These are phyloP conservation scores for Tuta absoluta DNA, from an alignment of 2,888 invertebrate genomes.

Conservation along the genomic window DNA sequence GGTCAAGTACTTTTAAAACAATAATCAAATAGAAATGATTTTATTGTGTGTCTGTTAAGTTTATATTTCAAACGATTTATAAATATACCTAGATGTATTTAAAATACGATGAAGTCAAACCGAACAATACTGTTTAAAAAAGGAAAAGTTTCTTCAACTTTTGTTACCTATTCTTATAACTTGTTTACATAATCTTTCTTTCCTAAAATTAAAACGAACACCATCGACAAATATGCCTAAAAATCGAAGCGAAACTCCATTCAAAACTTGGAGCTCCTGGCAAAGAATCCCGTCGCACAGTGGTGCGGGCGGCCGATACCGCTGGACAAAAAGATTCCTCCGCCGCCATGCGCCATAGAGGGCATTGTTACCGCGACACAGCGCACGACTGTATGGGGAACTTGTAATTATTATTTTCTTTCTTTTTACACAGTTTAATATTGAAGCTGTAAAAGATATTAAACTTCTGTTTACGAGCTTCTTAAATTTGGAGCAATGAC, in stretches of 20 bases:
- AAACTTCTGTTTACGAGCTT: background rate
- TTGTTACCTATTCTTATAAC: too few relatives aligned
- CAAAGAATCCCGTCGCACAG: constrained; percentile 44
- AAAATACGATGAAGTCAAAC: too few relatives aligned
- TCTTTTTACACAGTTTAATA: constrained; percentile 73
- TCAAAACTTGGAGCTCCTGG: constrained; percentile 19
- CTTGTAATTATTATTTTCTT: constrained; percentile 81
- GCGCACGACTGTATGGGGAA: constrained; percentile 58
- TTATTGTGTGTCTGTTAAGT: too few relatives aligned
- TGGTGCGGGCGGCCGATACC: constrained; percentile 76
- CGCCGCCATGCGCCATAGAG: constrained; percentile 69
- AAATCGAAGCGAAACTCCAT: constrained; percentile 9
- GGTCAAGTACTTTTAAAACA: too few relatives aligned
- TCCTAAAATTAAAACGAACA: background rate
- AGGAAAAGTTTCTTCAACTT: too few relatives aligned
- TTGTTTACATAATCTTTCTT: too few relatives aligned
- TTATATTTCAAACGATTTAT: too few relatives aligned
- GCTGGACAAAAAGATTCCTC: constrained; percentile 78
- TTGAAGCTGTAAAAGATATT: constrained; percentile 57
- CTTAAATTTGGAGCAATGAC: background rate
- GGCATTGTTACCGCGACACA: constrained; percentile 74
- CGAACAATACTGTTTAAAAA: too few relatives aligned
- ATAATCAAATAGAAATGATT: too few relatives aligned
- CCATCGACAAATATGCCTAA: background rate
- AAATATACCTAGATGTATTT: too few relatives aligned